These are phyloP conservation scores for Talpa occidentalis DNA, from an alignment of 2,113 vertebrate species.

Conservation along the genomic window DNA sequence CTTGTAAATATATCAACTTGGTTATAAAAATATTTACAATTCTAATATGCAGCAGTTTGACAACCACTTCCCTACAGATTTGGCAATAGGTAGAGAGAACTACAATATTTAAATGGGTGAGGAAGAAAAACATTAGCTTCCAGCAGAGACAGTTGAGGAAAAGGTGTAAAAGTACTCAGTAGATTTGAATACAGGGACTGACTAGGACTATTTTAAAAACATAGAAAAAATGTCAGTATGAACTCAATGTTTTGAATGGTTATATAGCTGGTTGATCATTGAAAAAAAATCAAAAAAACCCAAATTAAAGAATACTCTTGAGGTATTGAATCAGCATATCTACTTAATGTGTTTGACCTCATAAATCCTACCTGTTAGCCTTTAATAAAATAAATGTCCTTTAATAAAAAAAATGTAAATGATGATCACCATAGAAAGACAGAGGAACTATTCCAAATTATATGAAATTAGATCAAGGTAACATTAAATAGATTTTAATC, in stretches of 20 bases:
- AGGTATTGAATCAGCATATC: too few species aligned
- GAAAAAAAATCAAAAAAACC: neutral
- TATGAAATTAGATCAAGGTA: neutral
- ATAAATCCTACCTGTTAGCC: too few species aligned
- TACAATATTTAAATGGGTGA: conserved; percentile 16
- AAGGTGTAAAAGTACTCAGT: neutral
- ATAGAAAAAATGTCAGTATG: neutral
- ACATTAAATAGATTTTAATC: neutral
- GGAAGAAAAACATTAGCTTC: neutral
- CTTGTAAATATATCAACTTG: neutral
- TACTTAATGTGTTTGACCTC: too few species aligned
- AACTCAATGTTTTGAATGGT: neutral
- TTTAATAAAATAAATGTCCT: conserved; percentile 33
- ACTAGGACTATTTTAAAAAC: conserved; percentile 24
- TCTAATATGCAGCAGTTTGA: conserved; percentile 40
- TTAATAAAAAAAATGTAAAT: neutral
- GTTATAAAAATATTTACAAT: conserved; percentile 33
- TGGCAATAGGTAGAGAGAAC: conserved; percentile 23
- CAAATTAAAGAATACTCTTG: neutral
- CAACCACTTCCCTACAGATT: conserved; percentile 21
- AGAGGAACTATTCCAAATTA: conserved; percentile 31
- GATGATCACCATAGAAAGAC: conserved; percentile 27
- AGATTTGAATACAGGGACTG: neutral
- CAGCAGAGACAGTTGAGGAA: conserved; percentile 21
- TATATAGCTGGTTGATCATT: neutral